These are phyloP conservation scores for Pleuronectes platessa DNA, from an alignment of 2,113 vertebrate genomes.

Conservation along the genomic window DNA sequence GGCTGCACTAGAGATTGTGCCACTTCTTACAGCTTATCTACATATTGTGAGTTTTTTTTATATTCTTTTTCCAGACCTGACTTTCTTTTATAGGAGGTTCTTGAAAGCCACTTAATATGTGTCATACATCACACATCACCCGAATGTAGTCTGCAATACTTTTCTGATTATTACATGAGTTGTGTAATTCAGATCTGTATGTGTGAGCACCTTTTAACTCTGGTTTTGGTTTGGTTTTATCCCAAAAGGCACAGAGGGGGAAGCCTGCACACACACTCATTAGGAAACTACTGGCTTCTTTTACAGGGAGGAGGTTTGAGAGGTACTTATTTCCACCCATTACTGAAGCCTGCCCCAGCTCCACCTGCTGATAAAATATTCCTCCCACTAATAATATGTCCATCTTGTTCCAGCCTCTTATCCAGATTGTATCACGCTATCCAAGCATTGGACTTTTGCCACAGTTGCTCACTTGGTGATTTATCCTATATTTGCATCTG, in stretches of 20 bases:
- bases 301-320: not conserved
- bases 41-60: not conserved
- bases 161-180: too few species aligned
- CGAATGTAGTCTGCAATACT: too few species aligned
- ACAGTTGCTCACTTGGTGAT: not conserved
- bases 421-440: not conserved
- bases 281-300: not conserved
- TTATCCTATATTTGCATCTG: conserved; percentile 3
- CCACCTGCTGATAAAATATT: conserved; percentile 21
- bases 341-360: not conserved
- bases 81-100: too few species aligned
- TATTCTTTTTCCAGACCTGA: not conserved
- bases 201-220: not conserved
- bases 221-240: too few species aligned
- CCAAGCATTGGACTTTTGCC: not conserved
- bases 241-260: too few species aligned
- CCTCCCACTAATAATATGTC: conserved; percentile 12
- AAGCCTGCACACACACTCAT: not conserved
- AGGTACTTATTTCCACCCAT: conserved; percentile 6
- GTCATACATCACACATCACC: too few species aligned
- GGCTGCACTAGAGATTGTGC: too few species aligned
- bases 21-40: not conserved
- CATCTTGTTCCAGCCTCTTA: conserved; percentile 12
- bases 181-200: not conserved
- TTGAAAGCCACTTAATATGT: too few species aligned